Conservation (phyloP, 2,888 invertebrate genomes). For the Sesia bembeciformis region DNA sequence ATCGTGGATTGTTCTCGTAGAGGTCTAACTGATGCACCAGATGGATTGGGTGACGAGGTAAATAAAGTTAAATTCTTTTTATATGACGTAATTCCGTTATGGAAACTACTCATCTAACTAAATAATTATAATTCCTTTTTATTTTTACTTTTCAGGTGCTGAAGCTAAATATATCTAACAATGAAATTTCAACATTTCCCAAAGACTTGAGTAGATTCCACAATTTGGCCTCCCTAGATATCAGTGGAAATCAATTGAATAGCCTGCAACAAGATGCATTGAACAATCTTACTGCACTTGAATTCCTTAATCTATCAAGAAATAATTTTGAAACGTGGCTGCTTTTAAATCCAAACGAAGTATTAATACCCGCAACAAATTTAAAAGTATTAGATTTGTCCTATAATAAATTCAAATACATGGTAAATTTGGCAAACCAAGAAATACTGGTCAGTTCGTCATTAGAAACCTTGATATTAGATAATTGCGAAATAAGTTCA, state of each 20-base stretch:
- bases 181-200: conserved; percentile 75
- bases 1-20: conserved; percentile 54
- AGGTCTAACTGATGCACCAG: conserved; percentile 57
- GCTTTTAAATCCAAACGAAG: conserved; percentile 68
- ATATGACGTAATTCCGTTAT: no score
- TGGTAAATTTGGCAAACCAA: conserved; percentile 61
- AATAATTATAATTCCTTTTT: no score
- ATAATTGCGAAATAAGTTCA: conserved; percentile 75
- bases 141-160: conserved; percentile 68
- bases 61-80: not conserved
- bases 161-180: conserved; percentile 78
- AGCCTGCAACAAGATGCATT: conserved; percentile 61
- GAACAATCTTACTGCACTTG: conserved; percentile 68
- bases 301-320: conserved; percentile 75
- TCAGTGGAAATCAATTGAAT: conserved; percentile 68
- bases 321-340: conserved; percentile 77
- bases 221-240: conserved; percentile 41
- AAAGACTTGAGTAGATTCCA: conserved; percentile 30
- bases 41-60: conserved; percentile 50
- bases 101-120: no score
- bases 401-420: conserved; percentile 72
- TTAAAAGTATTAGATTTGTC: conserved; percentile 78
- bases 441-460: conserved; percentile 74
- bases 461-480: conserved; percentile 74
- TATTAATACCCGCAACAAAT: conserved; percentile 58